These are phyloP conservation scores for Megaustenia siamemsis DNA, from an alignment of 2,888 invertebrate genomes.

Conservation along the genomic window DNA sequence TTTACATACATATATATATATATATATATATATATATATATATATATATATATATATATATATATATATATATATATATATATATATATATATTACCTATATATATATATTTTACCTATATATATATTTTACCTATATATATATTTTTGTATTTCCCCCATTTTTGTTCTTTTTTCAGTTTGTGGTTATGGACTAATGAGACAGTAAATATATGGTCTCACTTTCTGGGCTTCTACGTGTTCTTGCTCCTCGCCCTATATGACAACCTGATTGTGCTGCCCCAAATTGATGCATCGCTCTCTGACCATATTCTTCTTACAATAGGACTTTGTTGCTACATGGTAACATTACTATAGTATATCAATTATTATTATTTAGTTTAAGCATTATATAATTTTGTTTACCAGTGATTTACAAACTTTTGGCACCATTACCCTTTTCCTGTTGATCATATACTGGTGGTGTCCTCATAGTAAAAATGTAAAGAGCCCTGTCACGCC, in stretches of 20 bases:
- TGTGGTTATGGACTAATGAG: slow-evolving; percentile 98
- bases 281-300: slow-evolving; percentile 86
- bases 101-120: too few species aligned
- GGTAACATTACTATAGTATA: slow-evolving; percentile 81
- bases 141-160: too few species aligned
- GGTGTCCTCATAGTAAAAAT: too few species aligned
- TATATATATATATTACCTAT: too few species aligned
- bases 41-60: not conserved
- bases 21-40: not conserved
- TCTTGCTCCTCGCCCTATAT: slow-evolving; percentile 90
- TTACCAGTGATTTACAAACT: too few species aligned
- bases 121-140: too few species aligned
- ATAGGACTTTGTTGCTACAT: slow-evolving; percentile 92
- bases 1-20: too few species aligned
- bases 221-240: slow-evolving; percentile 84
- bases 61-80: too few species aligned
- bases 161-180: slow-evolving; percentile 83
- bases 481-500: too few species aligned
- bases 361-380: not conserved
- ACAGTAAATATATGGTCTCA: slow-evolving; percentile 99
- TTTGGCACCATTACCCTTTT: too few species aligned
- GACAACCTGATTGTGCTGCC: slow-evolving; percentile 85
- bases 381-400: too few species aligned
- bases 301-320: slow-evolving; percentile 92
- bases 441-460: too few species aligned